These are phyloP conservation scores for Saccopteryx bilineata DNA, from an alignment of 2,113 vertebrate genomes.

Conservation along the genomic window DNA sequence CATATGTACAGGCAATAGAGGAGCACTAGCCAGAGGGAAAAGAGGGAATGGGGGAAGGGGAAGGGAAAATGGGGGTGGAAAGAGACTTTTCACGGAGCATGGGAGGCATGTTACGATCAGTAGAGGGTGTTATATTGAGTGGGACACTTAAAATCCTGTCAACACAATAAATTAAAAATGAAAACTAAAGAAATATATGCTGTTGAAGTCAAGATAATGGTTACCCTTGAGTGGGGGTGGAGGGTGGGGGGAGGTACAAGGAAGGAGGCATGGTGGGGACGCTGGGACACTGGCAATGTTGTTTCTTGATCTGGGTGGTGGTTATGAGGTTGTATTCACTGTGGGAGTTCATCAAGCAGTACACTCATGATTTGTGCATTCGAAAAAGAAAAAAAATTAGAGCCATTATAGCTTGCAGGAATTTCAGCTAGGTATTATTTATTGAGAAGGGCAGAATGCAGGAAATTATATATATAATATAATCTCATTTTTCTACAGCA, in stretches of 20 bases:
- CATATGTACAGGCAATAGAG: too few species aligned
- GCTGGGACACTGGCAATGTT: neutral
- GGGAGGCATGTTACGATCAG: too few species aligned
- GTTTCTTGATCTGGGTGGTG: slow-evolving; percentile 42
- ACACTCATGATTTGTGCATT: neutral
- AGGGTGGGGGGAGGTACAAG: neutral
- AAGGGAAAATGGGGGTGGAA: too few species aligned
- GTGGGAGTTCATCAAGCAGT: neutral
- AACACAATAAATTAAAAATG: too few species aligned
- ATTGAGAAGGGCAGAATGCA: slow-evolving; percentile 37
- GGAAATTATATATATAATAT: neutral
- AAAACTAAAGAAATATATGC: neutral
- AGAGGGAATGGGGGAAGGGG: too few species aligned
- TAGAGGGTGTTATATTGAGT: too few species aligned
- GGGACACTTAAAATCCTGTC: too few species aligned
- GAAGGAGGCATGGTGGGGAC: neutral
- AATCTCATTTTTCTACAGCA: slow-evolving; percentile 36
- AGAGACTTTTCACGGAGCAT: too few species aligned
- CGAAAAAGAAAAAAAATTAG: slow-evolving; percentile 29
- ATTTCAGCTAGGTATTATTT: neutral
- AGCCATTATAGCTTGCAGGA: neutral
- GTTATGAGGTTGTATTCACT: slow-evolving; percentile 1
- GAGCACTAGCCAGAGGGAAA: too few species aligned
- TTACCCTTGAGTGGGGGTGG: neutral
- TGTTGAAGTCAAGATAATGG: neutral